These are phyloP conservation scores for Drosophila bifasciata DNA, from an alignment of 1,140 invertebrate genomes.

Conservation along the genomic window DNA sequence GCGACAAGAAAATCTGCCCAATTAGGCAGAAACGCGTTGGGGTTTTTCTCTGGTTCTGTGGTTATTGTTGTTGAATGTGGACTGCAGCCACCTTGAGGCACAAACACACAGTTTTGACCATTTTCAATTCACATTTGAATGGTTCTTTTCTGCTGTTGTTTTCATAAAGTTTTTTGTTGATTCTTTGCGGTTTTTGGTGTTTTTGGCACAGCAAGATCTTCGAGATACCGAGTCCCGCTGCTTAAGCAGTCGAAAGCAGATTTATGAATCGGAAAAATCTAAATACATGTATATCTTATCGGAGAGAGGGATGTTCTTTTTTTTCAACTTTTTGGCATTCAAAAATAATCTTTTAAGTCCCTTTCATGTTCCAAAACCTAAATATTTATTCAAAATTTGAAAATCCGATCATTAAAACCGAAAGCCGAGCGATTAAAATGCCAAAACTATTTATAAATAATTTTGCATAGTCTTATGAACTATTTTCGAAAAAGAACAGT, in stretches of 20 bases:
- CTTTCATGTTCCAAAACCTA: constrained; percentile 39
- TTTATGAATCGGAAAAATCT: constrained; percentile 50
- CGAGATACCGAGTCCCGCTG: constrained; percentile 37
- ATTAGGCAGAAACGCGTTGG: constrained; percentile 61
- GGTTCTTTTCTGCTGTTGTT: constrained; percentile 40
- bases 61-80: constrained; percentile 48
- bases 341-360: neutral
- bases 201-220: constrained; percentile 49
- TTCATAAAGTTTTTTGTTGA: constrained; percentile 40
- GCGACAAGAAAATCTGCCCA: constrained; percentile 61
- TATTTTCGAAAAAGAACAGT: constrained; percentile 42
- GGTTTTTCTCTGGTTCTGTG: constrained; percentile 25
- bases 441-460: constrained; percentile 55
- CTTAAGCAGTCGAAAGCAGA: constrained; percentile 38
- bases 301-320: constrained; percentile 3
- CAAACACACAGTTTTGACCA: constrained; percentile 30
- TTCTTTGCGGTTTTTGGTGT: constrained; percentile 42
- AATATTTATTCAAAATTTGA: constrained; percentile 36
- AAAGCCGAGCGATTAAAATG: constrained; percentile 39
- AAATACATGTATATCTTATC: constrained; percentile 19
- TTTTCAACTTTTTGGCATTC: neutral
- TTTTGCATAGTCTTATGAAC: constrained; percentile 6
- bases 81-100: constrained; percentile 49
- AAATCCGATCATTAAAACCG: constrained; percentile 15
- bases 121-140: constrained; percentile 52